Conservation (phyloP, 1,140 invertebrate genomes). For the Meloidogyne hapla region DNA sequence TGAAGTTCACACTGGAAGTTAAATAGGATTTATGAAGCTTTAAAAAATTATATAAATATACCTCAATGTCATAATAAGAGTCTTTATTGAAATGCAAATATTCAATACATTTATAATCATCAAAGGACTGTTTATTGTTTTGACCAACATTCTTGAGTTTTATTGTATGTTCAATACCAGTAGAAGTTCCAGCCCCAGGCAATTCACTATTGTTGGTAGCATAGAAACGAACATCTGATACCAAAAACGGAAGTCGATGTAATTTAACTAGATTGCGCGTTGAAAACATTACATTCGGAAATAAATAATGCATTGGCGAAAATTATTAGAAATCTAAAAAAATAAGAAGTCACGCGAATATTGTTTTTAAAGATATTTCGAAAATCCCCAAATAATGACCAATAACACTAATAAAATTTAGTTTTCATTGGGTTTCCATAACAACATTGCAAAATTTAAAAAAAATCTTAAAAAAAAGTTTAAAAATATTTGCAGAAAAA, state of each 20-base stretch:
- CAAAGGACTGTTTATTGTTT: slow-evolving; percentile 43
- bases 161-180: slow-evolving; percentile 48
- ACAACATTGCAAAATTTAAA: too few relatives aligned
- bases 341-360: too few relatives aligned
- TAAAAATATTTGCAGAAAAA: too few relatives aligned
- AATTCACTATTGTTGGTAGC: background rate
- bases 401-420: too few relatives aligned
- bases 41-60: slow-evolving; percentile 26
- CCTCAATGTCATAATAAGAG: slow-evolving; percentile 48
- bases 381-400: too few relatives aligned
- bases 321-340: background rate
- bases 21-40: slow-evolving; percentile 14
- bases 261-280: background rate
- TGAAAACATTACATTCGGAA: background rate
- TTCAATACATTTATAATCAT: slow-evolving; percentile 52
- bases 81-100: slow-evolving; percentile 51
- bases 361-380: too few relatives aligned
- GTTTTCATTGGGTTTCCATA: too few relatives aligned
- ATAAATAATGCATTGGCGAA: background rate
- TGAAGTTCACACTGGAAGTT: slow-evolving; percentile 42
- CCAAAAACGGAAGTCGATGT: background rate
- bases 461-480: too few relatives aligned
- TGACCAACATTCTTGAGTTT: slow-evolving; percentile 36
- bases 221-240: background rate
- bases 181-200: slow-evolving; percentile 31